Conservation (phyloP, 1,140 invertebrate species). For the Limonius californicus region DNA sequence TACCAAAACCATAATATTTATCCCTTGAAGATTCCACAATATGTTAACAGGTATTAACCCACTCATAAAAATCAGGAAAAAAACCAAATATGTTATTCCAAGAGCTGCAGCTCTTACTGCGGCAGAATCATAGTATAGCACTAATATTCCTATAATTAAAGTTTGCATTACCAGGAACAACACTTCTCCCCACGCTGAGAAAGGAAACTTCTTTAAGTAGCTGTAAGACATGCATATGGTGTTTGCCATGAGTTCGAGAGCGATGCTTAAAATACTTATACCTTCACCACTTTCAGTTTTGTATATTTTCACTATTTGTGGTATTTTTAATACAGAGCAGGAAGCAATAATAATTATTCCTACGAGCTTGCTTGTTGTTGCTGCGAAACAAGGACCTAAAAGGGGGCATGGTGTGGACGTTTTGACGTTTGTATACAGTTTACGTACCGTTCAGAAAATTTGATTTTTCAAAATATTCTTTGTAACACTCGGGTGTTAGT, state of each 20-base stretch:
- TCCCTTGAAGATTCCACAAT: constrained; percentile 78
- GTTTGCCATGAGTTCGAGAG: constrained; percentile 58
- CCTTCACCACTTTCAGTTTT: constrained; percentile 78
- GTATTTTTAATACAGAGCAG: constrained; percentile 87
- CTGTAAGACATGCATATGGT: too few species aligned
- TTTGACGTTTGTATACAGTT: too few species aligned
- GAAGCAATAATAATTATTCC: constrained; percentile 81
- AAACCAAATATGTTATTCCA: constrained; percentile 53
- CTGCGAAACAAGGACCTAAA: too few species aligned
- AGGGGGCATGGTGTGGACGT: too few species aligned
- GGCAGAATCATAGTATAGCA: constrained; percentile 67
- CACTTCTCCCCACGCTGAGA: too few species aligned
- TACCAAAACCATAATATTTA: constrained; percentile 83
- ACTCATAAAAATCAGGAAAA: constrained; percentile 66
- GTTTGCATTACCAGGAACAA: constrained; percentile 70
- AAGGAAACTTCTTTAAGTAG: too few species aligned
- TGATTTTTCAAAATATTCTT: too few species aligned
- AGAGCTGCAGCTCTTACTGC: constrained; percentile 53
- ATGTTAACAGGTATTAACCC: constrained; percentile 70
- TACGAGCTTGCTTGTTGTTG: too few species aligned
- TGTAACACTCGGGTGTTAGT: too few species aligned
- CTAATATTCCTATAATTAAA: constrained; percentile 73
- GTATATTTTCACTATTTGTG: constrained; percentile 89
- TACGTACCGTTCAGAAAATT: too few species aligned
- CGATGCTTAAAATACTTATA: constrained; percentile 80